Base-by-base conservation (phyloP, 2,113 vertebrate genomes). In the Lasiurus borealis region DNA sequence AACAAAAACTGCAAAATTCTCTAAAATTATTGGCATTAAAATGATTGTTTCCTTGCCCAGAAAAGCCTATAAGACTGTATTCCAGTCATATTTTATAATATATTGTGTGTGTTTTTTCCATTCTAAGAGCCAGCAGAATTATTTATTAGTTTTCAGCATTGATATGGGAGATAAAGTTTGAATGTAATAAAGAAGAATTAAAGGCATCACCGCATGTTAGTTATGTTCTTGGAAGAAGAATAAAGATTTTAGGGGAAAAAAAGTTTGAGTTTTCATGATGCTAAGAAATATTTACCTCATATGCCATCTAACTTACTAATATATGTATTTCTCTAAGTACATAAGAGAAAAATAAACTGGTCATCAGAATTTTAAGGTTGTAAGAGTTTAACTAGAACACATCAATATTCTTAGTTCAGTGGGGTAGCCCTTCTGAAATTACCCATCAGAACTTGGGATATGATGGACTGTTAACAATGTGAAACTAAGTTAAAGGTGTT, bases 181-280 rank as follows among this genome's bases (percentile, higher is more conserved):
- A 89, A 64, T 36, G 27, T 31, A 85, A 46, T 75, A 54, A 0
- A 85, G 2, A 18, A 66, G 66, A 59, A 85, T 52, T 71, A 68
- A 91, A 88, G 81, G 6, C 6, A 71, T n/a, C 19, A 54, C 31
- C 31, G 68, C 16, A n/a, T 36, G 78, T 29, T 68, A 69, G 23
- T 48, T 85, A 46, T 11, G 12, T 27, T 62, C 18, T 81, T 82
- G 23, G 23, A 83, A 77, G 31, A 80, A 31, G 34, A 87, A 87
- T 77, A 88, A 84, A 64, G 77, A 48, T 77, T 52, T 3, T 18
- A n/a, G 6, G 52, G 14, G 12, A 48, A 57, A 36, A 71, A 46
- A 62, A 23, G 68, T 7, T 52, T 88, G n/a, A 13, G 72, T 90
- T 92, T 95, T 90, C 75, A 40, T 81, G 6, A 94, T 34, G 31